Evolutionary conservation across 2,888 invertebrate genomes (phyloP).

Genomic region (Syritta pipiens): DNA sequence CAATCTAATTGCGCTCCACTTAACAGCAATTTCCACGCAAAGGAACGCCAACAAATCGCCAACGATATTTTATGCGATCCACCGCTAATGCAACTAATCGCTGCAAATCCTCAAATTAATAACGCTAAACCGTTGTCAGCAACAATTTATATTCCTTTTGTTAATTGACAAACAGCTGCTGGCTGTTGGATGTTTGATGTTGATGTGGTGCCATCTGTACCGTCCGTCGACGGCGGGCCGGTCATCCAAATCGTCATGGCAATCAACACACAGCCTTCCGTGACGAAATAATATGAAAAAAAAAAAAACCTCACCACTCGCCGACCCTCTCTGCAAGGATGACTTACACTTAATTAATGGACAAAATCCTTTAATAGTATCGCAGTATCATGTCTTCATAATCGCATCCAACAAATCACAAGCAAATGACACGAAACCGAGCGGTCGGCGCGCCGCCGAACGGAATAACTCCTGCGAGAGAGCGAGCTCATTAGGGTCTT

Average conservation of each 20-base stretch:
- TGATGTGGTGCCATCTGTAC: too few species aligned
- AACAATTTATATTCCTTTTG: constrained; percentile 53
- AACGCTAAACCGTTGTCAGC: constrained; percentile 38
- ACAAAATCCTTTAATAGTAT: constrained; percentile 68
- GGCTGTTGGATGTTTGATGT: too few species aligned
- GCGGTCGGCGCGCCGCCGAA: constrained; percentile 9
- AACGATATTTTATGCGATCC: not conserved
- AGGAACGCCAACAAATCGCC: not conserved
- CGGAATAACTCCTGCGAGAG: constrained; percentile 63
- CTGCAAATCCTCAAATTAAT: constrained; percentile 26
- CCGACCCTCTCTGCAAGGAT: constrained; percentile 39
- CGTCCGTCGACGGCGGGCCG: too few species aligned
- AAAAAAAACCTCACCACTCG: too few species aligned
- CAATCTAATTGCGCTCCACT: not conserved
- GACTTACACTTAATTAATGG: constrained; percentile 69
- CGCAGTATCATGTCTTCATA: constrained; percentile 68
- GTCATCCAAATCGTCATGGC: too few species aligned
- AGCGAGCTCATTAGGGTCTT: constrained; percentile 68
- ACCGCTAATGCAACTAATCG: constrained; percentile 13
- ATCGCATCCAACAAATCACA: constrained; percentile 68
- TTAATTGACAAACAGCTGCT: constrained; percentile 59
- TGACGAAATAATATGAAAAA: constrained; percentile 66
- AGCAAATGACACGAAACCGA: constrained; percentile 69
- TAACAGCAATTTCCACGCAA: not conserved
- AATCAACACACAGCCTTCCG: constrained; percentile 48